Base-by-base conservation (phyloP, 2,113 vertebrate genomes). In the Lampris incognitus region DNA sequence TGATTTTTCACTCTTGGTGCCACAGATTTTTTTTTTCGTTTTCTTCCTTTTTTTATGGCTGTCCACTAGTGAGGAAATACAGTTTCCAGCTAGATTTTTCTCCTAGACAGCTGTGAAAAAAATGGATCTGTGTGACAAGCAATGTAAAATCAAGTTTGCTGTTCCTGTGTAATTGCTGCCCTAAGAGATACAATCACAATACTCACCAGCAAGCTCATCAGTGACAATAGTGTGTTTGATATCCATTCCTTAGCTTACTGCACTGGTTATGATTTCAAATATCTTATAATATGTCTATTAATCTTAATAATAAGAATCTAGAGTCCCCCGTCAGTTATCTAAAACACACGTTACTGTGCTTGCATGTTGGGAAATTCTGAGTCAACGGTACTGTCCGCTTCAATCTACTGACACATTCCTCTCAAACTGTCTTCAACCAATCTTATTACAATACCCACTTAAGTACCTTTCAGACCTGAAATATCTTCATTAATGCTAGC, bases 1-100 rank as follows among this genome's bases (percentile, higher is more conserved):
- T 60, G 75, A 78, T 76, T 81, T 76, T 70, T 79, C 76, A 81
- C n/a, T 91, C 88, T 92, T 92, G 91, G 91, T 87, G 89, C 90
- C 85, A 84, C 91, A 76, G 75, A 78, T 88, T 51, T 83, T 56
- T 69, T 75, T 59, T 74, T 79, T 80, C 24, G 24, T 24, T 24
- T 0, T 24, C 24, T 24, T 24, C 24, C 24, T 24, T 69, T 75
- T 79, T 80, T 83, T 74, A 79, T 83, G 80, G 72, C 55, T 72
- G 49, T 78, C 41, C 65, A 83, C 76, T 79, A 50, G 64, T 55
- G 79, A 81, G 65, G 36, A 78, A 75, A 84, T 39, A 65, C 68
- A 52, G 24, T 24, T 24, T 24, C 24, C 24, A 24, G 24, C 24
- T 24, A 24, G 24, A 24, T 24, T 24, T 24, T 24, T 24, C 24